Evolutionary conservation across 2,797 vertebrate species (phyloP).

Genomic region (Poeciliopsis paucimaculata): DNA sequence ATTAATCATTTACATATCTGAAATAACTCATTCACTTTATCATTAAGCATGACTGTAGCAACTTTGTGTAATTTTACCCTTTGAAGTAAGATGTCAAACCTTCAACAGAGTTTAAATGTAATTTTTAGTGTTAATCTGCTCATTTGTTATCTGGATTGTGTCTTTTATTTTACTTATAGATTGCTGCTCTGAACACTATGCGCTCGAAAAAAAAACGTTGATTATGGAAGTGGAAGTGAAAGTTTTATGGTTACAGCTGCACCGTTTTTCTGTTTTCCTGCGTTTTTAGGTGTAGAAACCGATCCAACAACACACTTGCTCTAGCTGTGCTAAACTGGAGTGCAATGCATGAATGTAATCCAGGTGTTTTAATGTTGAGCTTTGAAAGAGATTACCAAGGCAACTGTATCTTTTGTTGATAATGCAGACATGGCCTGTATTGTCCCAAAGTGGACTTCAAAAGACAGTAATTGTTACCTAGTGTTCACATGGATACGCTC

Average conservation of each 20-base stretch:
- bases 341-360: not conserved
- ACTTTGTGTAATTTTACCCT: not conserved
- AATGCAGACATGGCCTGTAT: not conserved
- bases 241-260: slow-evolving; percentile 26
- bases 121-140: not conserved
- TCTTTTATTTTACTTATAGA: not conserved
- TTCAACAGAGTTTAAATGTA: not conserved
- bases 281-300: not conserved
- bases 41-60: not conserved
- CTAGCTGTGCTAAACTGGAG: not conserved
- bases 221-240: slow-evolving; percentile 37
- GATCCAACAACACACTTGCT: not conserved
- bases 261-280: not conserved
- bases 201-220: slow-evolving; percentile 26
- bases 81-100: not conserved
- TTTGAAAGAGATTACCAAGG: not conserved
- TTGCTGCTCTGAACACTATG: slow-evolving; percentile 12
- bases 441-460: not conserved
- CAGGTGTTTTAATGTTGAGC: not conserved
- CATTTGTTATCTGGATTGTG: not conserved
- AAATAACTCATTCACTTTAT: not conserved
- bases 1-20: not conserved
- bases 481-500: not conserved
- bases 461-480: not conserved
- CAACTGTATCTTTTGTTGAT: not conserved